These are phyloP conservation scores for Amphipoea oculea DNA, from an alignment of 2,888 invertebrate genomes.

Conservation along the genomic window DNA sequence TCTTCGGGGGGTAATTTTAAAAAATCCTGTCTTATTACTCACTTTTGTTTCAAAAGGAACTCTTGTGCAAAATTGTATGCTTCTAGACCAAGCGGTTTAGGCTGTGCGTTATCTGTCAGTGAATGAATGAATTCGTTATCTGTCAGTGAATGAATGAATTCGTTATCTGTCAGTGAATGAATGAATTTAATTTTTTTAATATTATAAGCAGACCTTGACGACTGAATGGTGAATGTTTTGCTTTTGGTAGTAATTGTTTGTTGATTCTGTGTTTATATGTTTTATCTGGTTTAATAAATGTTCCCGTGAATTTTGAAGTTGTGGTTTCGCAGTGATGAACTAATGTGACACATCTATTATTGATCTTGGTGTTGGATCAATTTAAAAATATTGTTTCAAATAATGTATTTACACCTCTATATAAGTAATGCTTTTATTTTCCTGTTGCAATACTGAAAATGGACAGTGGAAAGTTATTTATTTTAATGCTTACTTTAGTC, in stretches of 20 bases:
- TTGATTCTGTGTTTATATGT: conserved; percentile 8
- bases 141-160: neutral
- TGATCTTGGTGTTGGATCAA: neutral
- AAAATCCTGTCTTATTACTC: neutral
- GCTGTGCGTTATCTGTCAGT: neutral
- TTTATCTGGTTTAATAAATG: conserved; percentile 1
- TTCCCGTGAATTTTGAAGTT: neutral
- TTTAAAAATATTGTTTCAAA: neutral
- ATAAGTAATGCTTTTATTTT: neutral
- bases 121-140: neutral
- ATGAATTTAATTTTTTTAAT: neutral
- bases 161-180: neutral
- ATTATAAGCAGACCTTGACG: neutral
- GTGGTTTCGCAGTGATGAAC: neutral
- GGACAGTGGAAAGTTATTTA: neutral
- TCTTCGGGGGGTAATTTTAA: neutral
- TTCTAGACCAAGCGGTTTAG: neutral
- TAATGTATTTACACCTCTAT: conserved; percentile 8
- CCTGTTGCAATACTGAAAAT: conserved; percentile 11
- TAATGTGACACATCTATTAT: neutral
- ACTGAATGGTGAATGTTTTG: conserved; percentile 1
- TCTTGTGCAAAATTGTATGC: neutral
- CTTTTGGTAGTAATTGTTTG: conserved; percentile 3
- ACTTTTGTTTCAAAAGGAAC: neutral
- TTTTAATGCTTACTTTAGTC: neutral